A percentile compares a stretch with the other conserved stretches of the same genome.
Conservation (phyloP, 2,888 invertebrate species). For the Heteropelma amictum region DNA sequence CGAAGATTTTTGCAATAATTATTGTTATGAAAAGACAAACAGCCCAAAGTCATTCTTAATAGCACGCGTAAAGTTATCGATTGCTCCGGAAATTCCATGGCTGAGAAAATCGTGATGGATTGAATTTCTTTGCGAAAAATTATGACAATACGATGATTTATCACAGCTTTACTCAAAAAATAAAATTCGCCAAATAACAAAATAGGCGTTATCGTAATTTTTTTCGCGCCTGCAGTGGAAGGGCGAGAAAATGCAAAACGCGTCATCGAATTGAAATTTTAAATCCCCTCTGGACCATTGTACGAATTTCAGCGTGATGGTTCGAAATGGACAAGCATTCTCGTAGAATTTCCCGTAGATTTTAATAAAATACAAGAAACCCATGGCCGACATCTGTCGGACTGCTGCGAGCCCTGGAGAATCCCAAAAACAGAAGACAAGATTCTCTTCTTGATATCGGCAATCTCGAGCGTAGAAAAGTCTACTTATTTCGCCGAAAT, state of each 20-base stretch:
- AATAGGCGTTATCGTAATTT: too few species aligned
- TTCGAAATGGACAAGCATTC: not conserved
- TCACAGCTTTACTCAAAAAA: too few species aligned
- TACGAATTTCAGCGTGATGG: not conserved
- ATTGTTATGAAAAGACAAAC: not conserved
- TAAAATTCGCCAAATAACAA: too few species aligned
- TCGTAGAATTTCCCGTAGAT: not conserved
- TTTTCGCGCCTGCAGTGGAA: too few species aligned
- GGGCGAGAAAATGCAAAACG: too few species aligned
- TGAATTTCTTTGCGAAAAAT: too few species aligned
- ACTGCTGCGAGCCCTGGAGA: constrained; percentile 54
- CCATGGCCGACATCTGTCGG: constrained; percentile 74
- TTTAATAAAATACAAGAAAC: constrained; percentile 43
- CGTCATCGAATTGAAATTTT: not conserved
- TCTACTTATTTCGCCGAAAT: constrained; percentile 57
- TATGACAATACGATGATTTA: too few species aligned
- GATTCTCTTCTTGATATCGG: not conserved
- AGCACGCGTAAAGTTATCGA: too few species aligned
- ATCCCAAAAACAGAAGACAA: not conserved
- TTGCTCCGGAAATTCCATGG: too few species aligned
- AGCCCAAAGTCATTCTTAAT: too few species aligned
- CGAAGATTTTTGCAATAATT: too few species aligned
- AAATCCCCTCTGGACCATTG: not conserved
- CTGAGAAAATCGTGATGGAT: too few species aligned
- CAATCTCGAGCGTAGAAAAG: not conserved